Percentiles rank a stretch among this genome's conserved stretches.
Conservation (phyloP, 2,888 invertebrate genomes). For the Pediacus dermestoides region DNA sequence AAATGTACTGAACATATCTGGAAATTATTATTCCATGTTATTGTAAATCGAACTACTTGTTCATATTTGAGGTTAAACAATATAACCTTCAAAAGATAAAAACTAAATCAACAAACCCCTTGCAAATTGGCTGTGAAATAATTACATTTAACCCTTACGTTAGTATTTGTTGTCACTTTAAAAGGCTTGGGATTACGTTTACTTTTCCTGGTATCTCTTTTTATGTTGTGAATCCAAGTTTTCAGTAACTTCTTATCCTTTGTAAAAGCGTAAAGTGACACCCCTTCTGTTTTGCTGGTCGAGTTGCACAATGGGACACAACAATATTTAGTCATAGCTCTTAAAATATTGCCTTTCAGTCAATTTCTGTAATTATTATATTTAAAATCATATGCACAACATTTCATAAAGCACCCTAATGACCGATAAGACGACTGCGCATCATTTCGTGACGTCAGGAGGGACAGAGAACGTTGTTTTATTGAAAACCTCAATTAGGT, state of each 20-base stretch:
- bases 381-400: too few relatives aligned
- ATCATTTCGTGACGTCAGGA: too few relatives aligned
- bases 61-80: too few relatives aligned
- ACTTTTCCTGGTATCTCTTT: background rate
- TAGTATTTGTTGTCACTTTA: background rate
- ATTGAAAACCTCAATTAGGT: too few relatives aligned
- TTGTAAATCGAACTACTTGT: background rate
- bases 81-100: too few relatives aligned
- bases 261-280: background rate
- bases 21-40: background rate
- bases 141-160: background rate
- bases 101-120: too few relatives aligned
- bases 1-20: constrained; percentile 2
- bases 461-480: too few relatives aligned
- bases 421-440: too few relatives aligned
- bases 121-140: background rate
- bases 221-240: constrained; percentile 1
- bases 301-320: background rate
- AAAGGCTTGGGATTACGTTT: constrained; percentile 1
- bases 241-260: background rate
- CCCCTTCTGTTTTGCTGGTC: background rate
- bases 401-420: too few relatives aligned
- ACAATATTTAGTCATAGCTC: background rate
- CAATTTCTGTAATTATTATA: too few relatives aligned
- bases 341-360: too few relatives aligned